These are phyloP conservation scores for Anneissia japonica DNA, from an alignment of 35 echinoderm and acorn worm genomes.

Conservation along the genomic window DNA sequence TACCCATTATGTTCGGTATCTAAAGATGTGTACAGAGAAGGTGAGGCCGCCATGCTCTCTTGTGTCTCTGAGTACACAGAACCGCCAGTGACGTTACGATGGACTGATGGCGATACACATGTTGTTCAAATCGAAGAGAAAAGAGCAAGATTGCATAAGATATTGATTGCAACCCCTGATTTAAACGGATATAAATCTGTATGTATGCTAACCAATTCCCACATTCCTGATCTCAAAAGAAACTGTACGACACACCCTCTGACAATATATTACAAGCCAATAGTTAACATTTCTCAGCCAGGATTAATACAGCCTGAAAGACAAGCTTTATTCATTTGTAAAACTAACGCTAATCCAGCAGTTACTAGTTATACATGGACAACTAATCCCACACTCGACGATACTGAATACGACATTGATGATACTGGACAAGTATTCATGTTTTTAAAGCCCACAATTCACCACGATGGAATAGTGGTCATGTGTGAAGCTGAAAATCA, in stretches of 20 bases:
- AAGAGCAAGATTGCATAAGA: neutral
- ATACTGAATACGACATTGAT: neutral
- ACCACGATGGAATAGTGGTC: neutral
- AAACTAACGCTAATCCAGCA: neutral
- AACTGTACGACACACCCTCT: neutral
- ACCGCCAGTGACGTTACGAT: neutral
- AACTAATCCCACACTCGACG: neutral
- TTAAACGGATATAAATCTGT: neutral
- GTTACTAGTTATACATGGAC: neutral
- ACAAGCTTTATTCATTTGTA: neutral
- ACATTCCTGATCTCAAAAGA: neutral
- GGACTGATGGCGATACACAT: neutral
- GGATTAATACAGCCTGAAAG: neutral
- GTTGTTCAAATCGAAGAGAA: neutral
- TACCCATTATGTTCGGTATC: neutral
- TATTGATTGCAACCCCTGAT: neutral
- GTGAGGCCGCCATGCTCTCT: neutral
- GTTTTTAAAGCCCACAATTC: neutral
- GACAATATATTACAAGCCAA: neutral
- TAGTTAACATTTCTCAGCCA: neutral
- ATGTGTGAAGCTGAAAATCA: neutral
- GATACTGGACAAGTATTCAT: neutral
- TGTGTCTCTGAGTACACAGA: neutral
- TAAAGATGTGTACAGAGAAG: neutral
- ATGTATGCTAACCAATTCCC: neutral